phyloP scores from a whole-genome alignment of 2,888 invertebrate genomes.

The Caenorhabditis becei region DNA sequence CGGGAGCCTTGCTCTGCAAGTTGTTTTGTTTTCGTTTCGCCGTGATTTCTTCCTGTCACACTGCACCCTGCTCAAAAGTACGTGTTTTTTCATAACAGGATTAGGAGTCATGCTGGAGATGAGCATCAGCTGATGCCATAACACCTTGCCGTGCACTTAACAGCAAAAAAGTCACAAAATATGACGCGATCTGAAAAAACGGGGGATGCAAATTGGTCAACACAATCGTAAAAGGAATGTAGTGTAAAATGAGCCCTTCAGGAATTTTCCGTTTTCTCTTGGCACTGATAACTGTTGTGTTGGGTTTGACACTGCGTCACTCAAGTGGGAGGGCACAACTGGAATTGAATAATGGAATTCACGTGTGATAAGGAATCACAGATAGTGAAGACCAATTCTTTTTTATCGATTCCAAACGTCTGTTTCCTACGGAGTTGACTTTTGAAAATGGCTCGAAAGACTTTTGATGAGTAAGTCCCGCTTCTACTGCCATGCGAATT shows the following conservation, averaged over 20 bases:
- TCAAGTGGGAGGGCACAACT: conserved; percentile 37
- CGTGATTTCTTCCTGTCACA: conserved; percentile 14
- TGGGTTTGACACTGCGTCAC: conserved; percentile 28
- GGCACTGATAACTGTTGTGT: conserved; percentile 38
- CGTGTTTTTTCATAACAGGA: conserved; percentile 45
- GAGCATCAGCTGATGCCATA: conserved; percentile 31
- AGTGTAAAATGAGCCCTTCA: not conserved
- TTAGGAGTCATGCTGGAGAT: conserved; percentile 26
- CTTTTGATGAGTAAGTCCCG: conserved; percentile 45
- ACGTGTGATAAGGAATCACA: conserved; percentile 37
- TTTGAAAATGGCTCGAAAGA: conserved; percentile 52
- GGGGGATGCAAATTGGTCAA: conserved; percentile 17
- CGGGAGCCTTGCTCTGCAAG: conserved; percentile 15
- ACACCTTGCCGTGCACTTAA: conserved; percentile 17
- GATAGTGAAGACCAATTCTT: conserved; percentile 19
- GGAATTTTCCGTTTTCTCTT: conserved; percentile 22
- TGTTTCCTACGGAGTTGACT: conserved; percentile 5
- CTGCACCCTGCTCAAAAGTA: conserved; percentile 11
- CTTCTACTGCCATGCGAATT: not conserved
- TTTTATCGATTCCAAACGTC: conserved; percentile 21
- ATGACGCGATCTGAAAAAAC: conserved; percentile 43
- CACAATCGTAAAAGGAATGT: conserved; percentile 25
- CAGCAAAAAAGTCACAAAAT: conserved; percentile 25
- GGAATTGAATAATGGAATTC: conserved; percentile 52
- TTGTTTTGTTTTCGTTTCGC: conserved; percentile 29